Percentiles rank a stretch among this genome's conserved stretches.
Evolutionary conservation across 2,113 vertebrate species (phyloP).

Genomic region (Sporophila hypoxantha): DNA sequence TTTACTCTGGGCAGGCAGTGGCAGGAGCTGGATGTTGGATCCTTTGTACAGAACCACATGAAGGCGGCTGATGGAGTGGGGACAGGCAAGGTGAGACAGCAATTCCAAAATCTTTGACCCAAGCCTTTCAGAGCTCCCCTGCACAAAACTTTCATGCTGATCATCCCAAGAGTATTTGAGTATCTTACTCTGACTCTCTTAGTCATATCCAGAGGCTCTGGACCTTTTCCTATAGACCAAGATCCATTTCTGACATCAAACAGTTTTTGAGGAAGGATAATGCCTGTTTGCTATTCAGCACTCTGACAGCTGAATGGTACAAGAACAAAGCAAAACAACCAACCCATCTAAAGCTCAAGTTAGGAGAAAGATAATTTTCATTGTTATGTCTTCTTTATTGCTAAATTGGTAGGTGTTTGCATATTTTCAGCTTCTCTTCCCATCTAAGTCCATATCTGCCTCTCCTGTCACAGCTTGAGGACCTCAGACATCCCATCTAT

Average conservation of each 20-base stretch:
- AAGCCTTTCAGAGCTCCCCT: background rate
- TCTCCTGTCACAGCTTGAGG: background rate
- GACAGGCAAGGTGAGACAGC: background rate
- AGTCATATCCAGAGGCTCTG: background rate
- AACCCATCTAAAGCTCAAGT: background rate
- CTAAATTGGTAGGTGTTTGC: background rate
- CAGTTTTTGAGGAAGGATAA: background rate
- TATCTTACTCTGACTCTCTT: background rate
- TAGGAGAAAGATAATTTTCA: background rate
- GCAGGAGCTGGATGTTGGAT: background rate
- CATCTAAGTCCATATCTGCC: background rate
- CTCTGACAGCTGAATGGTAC: background rate
- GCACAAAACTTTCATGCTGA: background rate
- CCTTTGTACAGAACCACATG: background rate
- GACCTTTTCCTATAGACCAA: background rate
- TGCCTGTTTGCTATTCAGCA: background rate
- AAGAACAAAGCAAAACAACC: background rate
- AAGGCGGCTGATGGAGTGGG: fast-evolving
- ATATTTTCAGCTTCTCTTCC: background rate
- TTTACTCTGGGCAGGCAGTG: background rate
- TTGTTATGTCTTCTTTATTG: background rate
- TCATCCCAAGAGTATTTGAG: background rate
- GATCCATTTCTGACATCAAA: background rate
- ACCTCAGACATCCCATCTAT: background rate
- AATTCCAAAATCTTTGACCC: background rate